Percentiles rank a stretch among this genome's conserved stretches.
Conservation (phyloP, 2,888 invertebrate genomes). For the Isoperla grammatica region DNA sequence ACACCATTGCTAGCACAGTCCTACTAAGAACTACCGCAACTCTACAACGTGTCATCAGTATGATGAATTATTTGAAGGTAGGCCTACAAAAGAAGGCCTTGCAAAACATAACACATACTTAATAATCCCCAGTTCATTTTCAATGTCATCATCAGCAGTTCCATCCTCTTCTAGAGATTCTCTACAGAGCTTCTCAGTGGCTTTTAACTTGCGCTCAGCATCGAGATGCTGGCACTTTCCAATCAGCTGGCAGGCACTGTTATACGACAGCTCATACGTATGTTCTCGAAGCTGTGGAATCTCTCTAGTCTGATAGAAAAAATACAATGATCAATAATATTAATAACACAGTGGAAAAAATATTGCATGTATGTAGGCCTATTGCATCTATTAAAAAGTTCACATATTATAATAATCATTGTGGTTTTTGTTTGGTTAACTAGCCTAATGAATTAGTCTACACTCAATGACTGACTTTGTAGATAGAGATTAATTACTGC, state of each 20-base stretch:
- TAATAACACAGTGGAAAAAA: neutral
- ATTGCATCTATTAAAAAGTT: no score
- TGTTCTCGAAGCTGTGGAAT: slow-evolving; percentile 54
- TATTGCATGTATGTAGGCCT: neutral
- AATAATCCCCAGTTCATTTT: slow-evolving; percentile 86
- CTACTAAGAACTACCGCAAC: no score
- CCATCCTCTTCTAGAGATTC: slow-evolving; percentile 87
- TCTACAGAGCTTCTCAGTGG: slow-evolving; percentile 78
- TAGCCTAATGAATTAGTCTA: no score
- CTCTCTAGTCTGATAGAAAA: slow-evolving; percentile 45
- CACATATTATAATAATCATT: no score
- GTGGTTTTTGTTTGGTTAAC: no score
- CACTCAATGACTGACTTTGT: no score
- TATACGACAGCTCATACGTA: slow-evolving; percentile 90
- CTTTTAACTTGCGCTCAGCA: slow-evolving; percentile 74
- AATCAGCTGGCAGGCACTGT: slow-evolving; percentile 77
- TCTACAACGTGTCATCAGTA: no score
- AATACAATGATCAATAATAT: no score
- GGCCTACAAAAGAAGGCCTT: no score
- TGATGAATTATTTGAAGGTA: no score
- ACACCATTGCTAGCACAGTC: no score
- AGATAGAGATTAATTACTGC: no score
- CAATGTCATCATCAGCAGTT: slow-evolving; percentile 86
- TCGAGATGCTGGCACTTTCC: slow-evolving; percentile 64
- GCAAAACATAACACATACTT: slow-evolving; percentile 54